Evolutionary conservation across 92 coral and sea anemone genomes (phyloP).

Genomic region (Porites evermanni): DNA sequence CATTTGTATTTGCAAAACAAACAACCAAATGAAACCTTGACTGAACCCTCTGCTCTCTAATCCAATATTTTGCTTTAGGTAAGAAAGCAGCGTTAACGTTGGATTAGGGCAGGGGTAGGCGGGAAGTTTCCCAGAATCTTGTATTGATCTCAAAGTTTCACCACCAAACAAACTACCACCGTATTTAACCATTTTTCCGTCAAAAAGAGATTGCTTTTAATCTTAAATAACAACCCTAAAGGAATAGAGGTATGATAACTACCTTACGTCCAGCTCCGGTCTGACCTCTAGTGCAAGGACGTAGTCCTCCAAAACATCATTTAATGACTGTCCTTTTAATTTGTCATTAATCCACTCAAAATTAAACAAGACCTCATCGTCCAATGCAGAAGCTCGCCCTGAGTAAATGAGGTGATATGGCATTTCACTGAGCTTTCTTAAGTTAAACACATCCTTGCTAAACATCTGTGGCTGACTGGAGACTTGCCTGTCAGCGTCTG

Average conservation of each 20-base stretch:
- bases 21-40: too few relatives aligned
- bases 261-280: constrained; percentile 72
- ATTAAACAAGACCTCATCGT: constrained; percentile 73
- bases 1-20: too few relatives aligned
- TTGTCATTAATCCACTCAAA: constrained; percentile 86
- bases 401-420: constrained; percentile 79
- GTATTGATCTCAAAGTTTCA: background rate
- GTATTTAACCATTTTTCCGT: background rate
- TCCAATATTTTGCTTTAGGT: background rate
- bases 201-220: background rate
- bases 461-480: constrained; percentile 81
- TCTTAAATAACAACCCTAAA: too few relatives aligned
- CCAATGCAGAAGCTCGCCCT: constrained; percentile 44
- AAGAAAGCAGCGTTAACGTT: background rate
- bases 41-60: too few relatives aligned
- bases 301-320: constrained; percentile 72
- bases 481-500: constrained; percentile 89
- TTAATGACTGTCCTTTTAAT: constrained; percentile 73
- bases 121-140: background rate
- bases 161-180: background rate
- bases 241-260: too few relatives aligned
- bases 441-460: constrained; percentile 77
- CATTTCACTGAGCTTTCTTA: constrained; percentile 82
- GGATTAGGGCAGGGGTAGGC: background rate
- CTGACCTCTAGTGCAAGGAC: constrained; percentile 66